A percentile compares a stretch with the other conserved stretches of the same genome.
These are phyloP conservation scores for Tachina lurida DNA, from an alignment of 2,888 invertebrate species.

Conservation along the genomic window DNA sequence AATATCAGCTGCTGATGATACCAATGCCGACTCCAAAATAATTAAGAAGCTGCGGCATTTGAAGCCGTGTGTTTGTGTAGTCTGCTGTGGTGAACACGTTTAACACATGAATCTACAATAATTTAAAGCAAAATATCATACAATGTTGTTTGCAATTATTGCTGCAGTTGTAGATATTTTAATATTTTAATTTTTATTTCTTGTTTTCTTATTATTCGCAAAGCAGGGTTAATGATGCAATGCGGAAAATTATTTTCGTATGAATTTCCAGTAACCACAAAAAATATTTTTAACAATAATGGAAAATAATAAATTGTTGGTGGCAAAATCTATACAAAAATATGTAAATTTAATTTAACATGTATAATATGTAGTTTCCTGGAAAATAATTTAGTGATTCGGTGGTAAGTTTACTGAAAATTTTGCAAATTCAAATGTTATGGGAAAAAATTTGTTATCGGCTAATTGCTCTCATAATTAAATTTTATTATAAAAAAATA, in stretches of 20 bases:
- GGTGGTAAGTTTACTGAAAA: neutral
- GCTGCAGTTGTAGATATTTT: conserved; percentile 8
- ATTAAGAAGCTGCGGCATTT: no score
- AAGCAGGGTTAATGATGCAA: conserved; percentile 64
- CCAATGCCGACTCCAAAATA: no score
- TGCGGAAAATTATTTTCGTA: conserved; percentile 56
- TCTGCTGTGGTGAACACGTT: no score
- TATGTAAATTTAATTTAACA: neutral
- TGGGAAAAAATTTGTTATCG: no score
- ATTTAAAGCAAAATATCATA: conserved; percentile 45
- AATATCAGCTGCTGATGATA: no score
- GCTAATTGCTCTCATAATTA: no score
- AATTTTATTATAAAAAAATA: no score
- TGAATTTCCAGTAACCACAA: conserved; percentile 25
- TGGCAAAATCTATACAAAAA: neutral
- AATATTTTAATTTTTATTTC: conserved; percentile 1
- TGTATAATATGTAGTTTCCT: neutral
- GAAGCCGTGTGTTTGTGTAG: no score
- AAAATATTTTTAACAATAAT: neutral
- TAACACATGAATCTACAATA: conserved; percentile 14
- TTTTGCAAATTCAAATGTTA: no score
- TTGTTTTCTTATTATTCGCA: conserved; percentile 41
- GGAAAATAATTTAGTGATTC: neutral
- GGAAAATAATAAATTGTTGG: conserved; percentile 1
- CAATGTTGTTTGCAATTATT: neutral